A percentile compares a stretch with the other conserved stretches of the same genome.
Evolutionary conservation across 2,888 invertebrate species (phyloP).

Genomic region (Chymomyza fuscimana): DNA sequence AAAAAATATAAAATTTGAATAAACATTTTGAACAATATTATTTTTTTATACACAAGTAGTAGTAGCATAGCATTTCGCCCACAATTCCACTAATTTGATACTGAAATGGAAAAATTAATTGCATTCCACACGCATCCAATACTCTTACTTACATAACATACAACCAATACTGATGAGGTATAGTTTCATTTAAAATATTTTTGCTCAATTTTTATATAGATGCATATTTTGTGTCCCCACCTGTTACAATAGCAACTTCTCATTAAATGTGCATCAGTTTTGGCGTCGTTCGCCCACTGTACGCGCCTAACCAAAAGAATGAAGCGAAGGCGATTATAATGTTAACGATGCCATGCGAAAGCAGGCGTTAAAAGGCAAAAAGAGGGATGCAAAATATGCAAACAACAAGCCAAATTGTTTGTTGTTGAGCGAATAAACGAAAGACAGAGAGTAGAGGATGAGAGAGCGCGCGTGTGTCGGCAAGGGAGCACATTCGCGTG

Average conservation of each 20-base stretch:
- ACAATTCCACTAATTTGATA: no score
- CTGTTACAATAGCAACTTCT: not conserved
- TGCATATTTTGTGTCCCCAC: not conserved
- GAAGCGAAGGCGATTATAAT: not conserved
- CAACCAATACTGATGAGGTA: no score
- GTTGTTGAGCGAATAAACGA: conserved; percentile 11
- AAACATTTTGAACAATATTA: no score
- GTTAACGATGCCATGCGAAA: not conserved
- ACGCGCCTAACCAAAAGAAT: not conserved
- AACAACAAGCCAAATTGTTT: conserved; percentile 6
- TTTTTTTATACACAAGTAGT: no score
- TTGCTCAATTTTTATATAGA: no score
- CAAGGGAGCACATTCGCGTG: conserved; percentile 1
- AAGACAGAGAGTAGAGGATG: conserved; percentile 1
- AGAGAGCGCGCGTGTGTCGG: not conserved
- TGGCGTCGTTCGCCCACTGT: not conserved
- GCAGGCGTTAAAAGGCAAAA: conserved; percentile 5
- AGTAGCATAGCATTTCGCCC: no score
- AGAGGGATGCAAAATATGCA: conserved; percentile 19
- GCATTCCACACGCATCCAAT: no score
- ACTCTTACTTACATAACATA: no score
- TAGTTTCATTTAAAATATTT: no score
- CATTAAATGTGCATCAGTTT: not conserved
- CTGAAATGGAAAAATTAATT: no score
- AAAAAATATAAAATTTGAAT: no score